phyloP scores from a whole-genome alignment of 1,140 invertebrate genomes.

The Euura saliciscinereae region DNA sequence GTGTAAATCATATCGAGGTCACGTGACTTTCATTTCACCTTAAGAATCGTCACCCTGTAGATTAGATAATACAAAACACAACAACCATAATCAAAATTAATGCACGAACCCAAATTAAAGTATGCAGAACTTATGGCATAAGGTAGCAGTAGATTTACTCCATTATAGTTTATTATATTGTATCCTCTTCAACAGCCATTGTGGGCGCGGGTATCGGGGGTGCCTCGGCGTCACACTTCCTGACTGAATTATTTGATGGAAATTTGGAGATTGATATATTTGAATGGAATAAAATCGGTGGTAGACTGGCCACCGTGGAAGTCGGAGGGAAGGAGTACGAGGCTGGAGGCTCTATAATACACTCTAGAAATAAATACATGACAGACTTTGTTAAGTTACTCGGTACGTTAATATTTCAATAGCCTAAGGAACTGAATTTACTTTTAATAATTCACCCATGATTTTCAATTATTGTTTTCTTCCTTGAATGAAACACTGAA shows the following conservation, averaged over 20 bases:
- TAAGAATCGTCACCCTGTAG: not conserved
- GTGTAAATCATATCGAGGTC: too few species aligned
- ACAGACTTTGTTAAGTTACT: conserved; percentile 62
- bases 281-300: conserved; percentile 65
- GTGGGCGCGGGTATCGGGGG: conserved; percentile 72
- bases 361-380: conserved; percentile 68
- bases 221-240: conserved; percentile 65
- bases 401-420: conserved; percentile 46
- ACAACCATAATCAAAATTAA: conserved; percentile 17
- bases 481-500: not conserved
- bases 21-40: too few species aligned
- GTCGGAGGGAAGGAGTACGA: conserved; percentile 63
- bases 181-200: conserved; percentile 57
- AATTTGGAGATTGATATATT: conserved; percentile 61
- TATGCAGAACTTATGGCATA: too few species aligned
- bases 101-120: conserved; percentile 24
- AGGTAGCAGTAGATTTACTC: too few species aligned
- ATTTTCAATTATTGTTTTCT: not conserved
- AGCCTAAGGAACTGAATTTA: not conserved
- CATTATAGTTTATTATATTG: too few species aligned
- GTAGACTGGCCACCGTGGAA: conserved; percentile 61
- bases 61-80: not conserved
- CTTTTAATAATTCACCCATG: not conserved
- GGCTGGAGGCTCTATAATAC: conserved; percentile 67
- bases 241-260: conserved; percentile 61